Evolutionary conservation across 2,113 vertebrate genomes (phyloP).

Genomic region (Martes martes): DNA sequence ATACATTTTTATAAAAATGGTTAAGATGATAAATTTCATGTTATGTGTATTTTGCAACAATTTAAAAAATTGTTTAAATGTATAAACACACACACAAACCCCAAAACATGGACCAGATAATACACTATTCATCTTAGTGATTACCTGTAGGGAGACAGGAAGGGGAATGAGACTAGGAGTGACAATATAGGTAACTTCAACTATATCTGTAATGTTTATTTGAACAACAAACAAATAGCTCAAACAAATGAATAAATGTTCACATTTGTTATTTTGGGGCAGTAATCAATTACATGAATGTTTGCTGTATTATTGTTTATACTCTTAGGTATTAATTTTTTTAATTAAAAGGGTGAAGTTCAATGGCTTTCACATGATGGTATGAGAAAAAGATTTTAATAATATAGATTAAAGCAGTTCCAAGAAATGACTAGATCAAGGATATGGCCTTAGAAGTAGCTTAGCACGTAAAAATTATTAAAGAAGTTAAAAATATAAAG

Average conservation of each 20-base stretch:
- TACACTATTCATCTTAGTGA: not conserved
- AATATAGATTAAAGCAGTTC: not conserved
- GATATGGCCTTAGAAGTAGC: not conserved
- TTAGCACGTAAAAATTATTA: constrained; percentile 1
- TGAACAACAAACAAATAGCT: not conserved
- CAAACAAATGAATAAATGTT: not conserved
- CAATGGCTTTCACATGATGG: not conserved
- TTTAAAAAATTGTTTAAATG: not conserved
- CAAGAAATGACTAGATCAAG: not conserved
- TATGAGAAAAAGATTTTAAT: not conserved
- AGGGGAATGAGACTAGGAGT: not conserved
- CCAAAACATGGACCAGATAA: not conserved
- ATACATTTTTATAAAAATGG: not conserved
- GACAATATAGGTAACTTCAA: not conserved
- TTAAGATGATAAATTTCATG: not conserved
- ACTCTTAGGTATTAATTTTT: not conserved
- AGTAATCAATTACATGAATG: not conserved
- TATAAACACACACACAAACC: not conserved
- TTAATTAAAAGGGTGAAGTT: not conserved
- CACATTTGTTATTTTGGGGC: not conserved
- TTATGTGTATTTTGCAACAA: not conserved
- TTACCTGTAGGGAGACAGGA: not conserved
- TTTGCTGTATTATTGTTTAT: not conserved
- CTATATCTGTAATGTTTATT: not conserved
- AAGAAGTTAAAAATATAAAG: not conserved